Evolutionary conservation across 2,888 invertebrate species (phyloP), one percentile per base, ranked within the genome.

Genomic region (Glomeris marginata): DNA sequence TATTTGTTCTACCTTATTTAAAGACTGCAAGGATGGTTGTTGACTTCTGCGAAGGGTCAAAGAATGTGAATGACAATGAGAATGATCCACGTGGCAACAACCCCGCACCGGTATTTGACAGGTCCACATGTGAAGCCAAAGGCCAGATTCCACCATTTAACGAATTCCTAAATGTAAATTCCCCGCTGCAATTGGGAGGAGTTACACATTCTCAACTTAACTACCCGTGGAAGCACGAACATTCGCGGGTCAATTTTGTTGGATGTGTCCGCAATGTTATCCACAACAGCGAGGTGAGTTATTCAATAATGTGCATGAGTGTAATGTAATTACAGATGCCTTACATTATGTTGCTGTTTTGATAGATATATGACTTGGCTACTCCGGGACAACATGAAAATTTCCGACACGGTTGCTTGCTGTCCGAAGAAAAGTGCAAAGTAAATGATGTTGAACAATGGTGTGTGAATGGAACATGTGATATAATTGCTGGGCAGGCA

Each of bases 251-350:
- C 54, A 80, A 81, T 52, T 91, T 90, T 65, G 73, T 76, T 42
- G 97, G 97, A 3, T 97, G 95, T 65, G 79, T 97, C 56, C 78
- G 83, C 57, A 92, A 95, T 66, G 76, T 97, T 56, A 82, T 88
- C 0, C 84, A 87, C 63, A 88, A 71, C 58, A 53, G 52, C 36
- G 51, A 54, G 13, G 50, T 53, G n/a, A n/a, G n/a, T n/a, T n/a
- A n/a, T n/a, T n/a, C n/a, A n/a, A n/a, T n/a, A n/a, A n/a, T n/a
- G 44, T 43, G 47, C 6, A 41, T 37, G 4, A 11, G 2, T 1
- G 13, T 43, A 3, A 40, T 11, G 22, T 16, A n/a, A 15, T 21
- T 41, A 41, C 20, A 21, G 10, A n/a, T 47, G 16, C n/a, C n/a
- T n/a, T 28, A 8, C 28, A 40, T 13, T 44, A 44, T 49, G 36